Base-by-base conservation (phyloP, 2,113 vertebrate genomes). In the Alligator mississippiensis region DNA sequence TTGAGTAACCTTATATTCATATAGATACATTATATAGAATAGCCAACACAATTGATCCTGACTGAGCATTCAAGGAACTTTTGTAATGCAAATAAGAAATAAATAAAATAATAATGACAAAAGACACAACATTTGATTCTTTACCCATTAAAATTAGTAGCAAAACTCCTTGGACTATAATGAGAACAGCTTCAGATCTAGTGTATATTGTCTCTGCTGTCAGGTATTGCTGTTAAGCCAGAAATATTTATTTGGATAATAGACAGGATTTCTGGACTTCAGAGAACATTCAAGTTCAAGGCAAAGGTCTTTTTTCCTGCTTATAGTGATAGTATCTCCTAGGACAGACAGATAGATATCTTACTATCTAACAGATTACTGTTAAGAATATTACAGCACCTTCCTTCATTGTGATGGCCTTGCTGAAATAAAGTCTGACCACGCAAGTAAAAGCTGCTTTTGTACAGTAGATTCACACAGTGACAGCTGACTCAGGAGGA, bases 401-500 rank as follows among this genome's bases (percentile, higher is more conserved):
- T 87, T 80, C 92, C 91, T 96, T 68, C 95, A 55, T 95, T 95
- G 90, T 90, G 84, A 95, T 95, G 92, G 82, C 90, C 77, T 57
- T 57, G 61, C 63, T 94, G 93, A 84, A 78, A 81, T 89, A 81
- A 95, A 95, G 75, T 60, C 66, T 76, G 93, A 47, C 91, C 97
- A 94, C 74, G 88, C 95, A 96, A 94, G 61, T 82, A 89, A 93
- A 97, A 96, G 83, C 83, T 89, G 84, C 84, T 95, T 98, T 98
- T 95, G 93, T 96, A 93, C 66, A 64, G 72, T 61, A 84, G 79
- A 82, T 85, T 87, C 94, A 78, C 81, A 90, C 88, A 91, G 62
- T 94, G 97, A 97, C 96, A 97, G 96, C 96, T 93, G 88, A 95
- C 76, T 89, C 94, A 93, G 96, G 94, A 95, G 93, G 94, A 97